phyloP scores from a whole-genome alignment of 2,888 invertebrate species.

The Orthosia incerta region DNA sequence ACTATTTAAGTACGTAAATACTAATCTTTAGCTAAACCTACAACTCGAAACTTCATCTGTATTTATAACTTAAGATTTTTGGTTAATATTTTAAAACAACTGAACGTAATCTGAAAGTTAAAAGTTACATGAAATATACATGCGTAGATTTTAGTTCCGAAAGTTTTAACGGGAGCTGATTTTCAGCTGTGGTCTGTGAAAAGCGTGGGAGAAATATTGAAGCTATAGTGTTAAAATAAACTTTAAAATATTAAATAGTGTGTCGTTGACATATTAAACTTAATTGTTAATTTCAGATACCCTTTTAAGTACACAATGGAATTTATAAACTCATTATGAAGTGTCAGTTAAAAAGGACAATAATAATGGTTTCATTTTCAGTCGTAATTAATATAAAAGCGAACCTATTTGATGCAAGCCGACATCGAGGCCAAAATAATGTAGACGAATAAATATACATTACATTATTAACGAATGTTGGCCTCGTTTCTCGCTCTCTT shows the following conservation, averaged over 20 bases:
- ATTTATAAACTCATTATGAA: constrained; percentile 63
- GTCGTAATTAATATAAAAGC: constrained; percentile 79
- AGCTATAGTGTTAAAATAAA: constrained; percentile 1
- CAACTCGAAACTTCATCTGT: constrained; percentile 9
- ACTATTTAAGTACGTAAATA: constrained; percentile 71
- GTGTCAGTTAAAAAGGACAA: constrained; percentile 65
- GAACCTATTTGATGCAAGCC: constrained; percentile 81
- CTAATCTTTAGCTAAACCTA: constrained; percentile 39
- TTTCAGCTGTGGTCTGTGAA: constrained; percentile 28
- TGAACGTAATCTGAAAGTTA: neutral
- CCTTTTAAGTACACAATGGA: constrained; percentile 32
- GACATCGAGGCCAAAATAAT: constrained; percentile 85
- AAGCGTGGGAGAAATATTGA: constrained; percentile 44
- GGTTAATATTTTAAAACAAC: neutral
- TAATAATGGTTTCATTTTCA: constrained; percentile 71
- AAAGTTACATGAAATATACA: constrained; percentile 13
- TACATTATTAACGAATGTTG: constrained; percentile 91
- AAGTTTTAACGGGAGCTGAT: constrained; percentile 37
- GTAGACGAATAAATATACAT: constrained; percentile 90
- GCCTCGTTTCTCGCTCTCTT: constrained; percentile 90
- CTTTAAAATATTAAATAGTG: neutral
- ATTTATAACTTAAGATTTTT: neutral
- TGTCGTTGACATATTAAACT: constrained; percentile 1
- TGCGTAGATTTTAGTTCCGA: constrained; percentile 34
- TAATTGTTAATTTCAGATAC: constrained; percentile 25